phyloP scores from a whole-genome alignment of 2,113 vertebrate genomes.

The Pelusios castaneus region DNA sequence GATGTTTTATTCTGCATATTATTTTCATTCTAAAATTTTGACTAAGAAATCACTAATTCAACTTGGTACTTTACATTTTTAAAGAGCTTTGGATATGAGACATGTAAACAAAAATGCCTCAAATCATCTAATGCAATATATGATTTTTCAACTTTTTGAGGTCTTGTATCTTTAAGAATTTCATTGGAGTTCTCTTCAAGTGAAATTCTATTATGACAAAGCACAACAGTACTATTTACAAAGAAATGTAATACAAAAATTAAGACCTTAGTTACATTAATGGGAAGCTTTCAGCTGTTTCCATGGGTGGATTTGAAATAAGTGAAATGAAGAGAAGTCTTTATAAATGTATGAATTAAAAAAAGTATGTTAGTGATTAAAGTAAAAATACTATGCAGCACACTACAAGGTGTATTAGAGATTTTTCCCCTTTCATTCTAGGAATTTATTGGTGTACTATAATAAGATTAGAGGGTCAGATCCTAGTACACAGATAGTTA shows the following conservation, averaged over 20 bases:
- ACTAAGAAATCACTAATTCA: neutral
- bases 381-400: neutral
- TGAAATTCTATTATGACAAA: neutral
- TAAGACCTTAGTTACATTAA: neutral
- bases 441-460: neutral
- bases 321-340: neutral
- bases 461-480: neutral
- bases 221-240: neutral
- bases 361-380: neutral
- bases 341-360: neutral
- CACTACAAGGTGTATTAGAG: neutral
- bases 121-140: neutral
- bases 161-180: neutral
- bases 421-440: neutral
- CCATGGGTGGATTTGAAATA: neutral
- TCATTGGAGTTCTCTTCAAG: neutral
- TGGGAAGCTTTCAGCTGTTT: neutral
- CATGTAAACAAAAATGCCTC: neutral
- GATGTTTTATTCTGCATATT: neutral
- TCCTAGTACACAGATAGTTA: neutral
- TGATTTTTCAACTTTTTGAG: neutral
- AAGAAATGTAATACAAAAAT: neutral
- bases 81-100: neutral
- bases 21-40: neutral
- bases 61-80: neutral